Percentiles rank a stretch among this genome's conserved stretches.
Conservation (phyloP, 2,797 vertebrate species). For the Darevskia mixta region DNA sequence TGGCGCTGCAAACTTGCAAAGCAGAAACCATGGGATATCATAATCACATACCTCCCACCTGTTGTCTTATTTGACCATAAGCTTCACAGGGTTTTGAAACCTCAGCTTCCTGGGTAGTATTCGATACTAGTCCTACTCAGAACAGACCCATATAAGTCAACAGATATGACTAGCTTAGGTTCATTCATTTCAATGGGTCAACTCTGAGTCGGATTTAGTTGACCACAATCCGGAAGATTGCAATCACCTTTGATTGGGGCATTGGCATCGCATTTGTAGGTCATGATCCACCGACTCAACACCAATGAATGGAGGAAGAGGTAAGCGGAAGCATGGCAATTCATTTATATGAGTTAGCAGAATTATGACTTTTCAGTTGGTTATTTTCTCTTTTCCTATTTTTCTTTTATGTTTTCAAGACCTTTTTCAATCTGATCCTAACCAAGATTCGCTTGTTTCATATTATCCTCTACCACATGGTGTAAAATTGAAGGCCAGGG, state of each 20-base stretch:
- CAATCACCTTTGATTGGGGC: neutral
- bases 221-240: too few species aligned
- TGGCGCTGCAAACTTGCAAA: too few species aligned
- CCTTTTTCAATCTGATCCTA: neutral
- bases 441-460: neutral
- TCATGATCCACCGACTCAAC: neutral
- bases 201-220: too few species aligned
- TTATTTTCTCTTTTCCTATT: neutral
- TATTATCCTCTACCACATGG: fast-evolving
- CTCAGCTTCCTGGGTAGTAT: neutral
- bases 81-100: neutral
- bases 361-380: neutral
- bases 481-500: neutral
- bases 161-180: too few species aligned
- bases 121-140: too few species aligned
- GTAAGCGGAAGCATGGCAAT: neutral
- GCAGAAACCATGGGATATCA: too few species aligned
- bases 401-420: neutral
- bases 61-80: neutral
- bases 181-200: too few species aligned
- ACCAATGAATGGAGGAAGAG: neutral
- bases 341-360: neutral
- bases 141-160: too few species aligned
- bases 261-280: neutral
- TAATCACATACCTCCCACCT: neutral